Evolutionary conservation across 2,888 invertebrate genomes (phyloP), one percentile per base, ranked within the genome.

Genomic region (Napeogenes inachia): DNA sequence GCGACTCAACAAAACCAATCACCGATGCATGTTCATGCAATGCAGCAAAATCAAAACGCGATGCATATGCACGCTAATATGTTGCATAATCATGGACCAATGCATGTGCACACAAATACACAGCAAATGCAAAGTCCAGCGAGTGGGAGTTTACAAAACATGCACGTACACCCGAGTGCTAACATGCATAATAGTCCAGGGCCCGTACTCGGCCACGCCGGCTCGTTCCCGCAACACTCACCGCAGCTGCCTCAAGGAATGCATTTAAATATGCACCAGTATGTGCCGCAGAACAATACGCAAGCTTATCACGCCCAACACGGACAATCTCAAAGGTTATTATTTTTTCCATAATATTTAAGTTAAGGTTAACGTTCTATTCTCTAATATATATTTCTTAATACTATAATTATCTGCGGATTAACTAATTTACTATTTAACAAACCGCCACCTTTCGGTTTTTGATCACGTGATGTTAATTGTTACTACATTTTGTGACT

Each of bases 301-400:
- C 72, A 72, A 53, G 66, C 61, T 21, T 80, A 79, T 63, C 80
- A 80, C 71, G 78, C 76, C 65, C 82, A 82, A 30, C 79, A 80
- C 38, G 67, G 68, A 42, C 80, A 77, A 53, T 77, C 78, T n/a
- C 85, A 82, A 61, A 80, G 84, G 84, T 84, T 63, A 60, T 61
- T 56, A 10, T n/a, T 38, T 45, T 4, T 50, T 30, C 30, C 21
- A 21, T 21, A 21, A 21, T 21, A 21, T 21, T 21, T 38, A 13
- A 46, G 13, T 57, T 13, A 21, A 32, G 46, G 38, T 21, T 54
- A 45, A n/a, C 12, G 12, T 42, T 42, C 5, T 8, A 8, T 13
- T 13, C 21, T 42, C 46, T 54, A 46, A 3, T n/a, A 13, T 45
- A 6, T 54, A 35, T 35, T 56, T 46, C n/a, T 12, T 45, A 21